Base-by-base conservation (phyloP, 2,113 vertebrate genomes). In the Gavia stellata region DNA sequence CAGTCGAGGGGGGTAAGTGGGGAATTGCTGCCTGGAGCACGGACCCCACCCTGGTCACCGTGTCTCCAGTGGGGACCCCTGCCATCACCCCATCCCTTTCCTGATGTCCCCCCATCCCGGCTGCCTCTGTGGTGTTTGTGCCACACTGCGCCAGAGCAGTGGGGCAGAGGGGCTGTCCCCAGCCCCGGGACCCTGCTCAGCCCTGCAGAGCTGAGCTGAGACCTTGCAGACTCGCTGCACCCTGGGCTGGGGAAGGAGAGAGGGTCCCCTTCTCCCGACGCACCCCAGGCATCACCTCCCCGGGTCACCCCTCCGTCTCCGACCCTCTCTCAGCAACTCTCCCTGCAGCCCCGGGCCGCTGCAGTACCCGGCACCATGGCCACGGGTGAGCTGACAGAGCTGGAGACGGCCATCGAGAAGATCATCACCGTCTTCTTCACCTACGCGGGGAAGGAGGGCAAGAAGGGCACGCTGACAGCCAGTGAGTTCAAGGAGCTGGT, bases 331-430 rank as follows among this genome's bases (percentile, higher is more conserved):
- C 5, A 1, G 50, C 73, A 50, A 33, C 29, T 31, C 14, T 92
- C 62, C 59, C 72, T 1, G 71, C 58, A 71, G 80, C 82, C 36
- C n/a, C 1, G 4, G 15, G 36, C 34, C 1, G 2, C 26, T 3
- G 18, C 81, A 0, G 52, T n/a, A 63, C 19, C 24, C 7, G 7
- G 58, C 36, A 16, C 55, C 49, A 98, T 98, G 98, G 98, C 98
- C 25, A 63, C 89, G 0, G 95, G 91, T 0, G 84, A 97, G 11
- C 90, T 97, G 92, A 98, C 97, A 0, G 98, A 98, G 80, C 86
- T 98, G 96, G 98, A 98, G 79, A 0, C 0, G 3, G 98, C 98
- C 86, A 98, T 98, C 1, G 97, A 98, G 75, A 98, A 95, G 0
- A 84, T 98, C 2, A 95, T 98, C 62, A 82, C 53, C 14, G 59